phyloP scores from a whole-genome alignment of 2,888 invertebrate genomes.

The Spilarctia lutea region DNA sequence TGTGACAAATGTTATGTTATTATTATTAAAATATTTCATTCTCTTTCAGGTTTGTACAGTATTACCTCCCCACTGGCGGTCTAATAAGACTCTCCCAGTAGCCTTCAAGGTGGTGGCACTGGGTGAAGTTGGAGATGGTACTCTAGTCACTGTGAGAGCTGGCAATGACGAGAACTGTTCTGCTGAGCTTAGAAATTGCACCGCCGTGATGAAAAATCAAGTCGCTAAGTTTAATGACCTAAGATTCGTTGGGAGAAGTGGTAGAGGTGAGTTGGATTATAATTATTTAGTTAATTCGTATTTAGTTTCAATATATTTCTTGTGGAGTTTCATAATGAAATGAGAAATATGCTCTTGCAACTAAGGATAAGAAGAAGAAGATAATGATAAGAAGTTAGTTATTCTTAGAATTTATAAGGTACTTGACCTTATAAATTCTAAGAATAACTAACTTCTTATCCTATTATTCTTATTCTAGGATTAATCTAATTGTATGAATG shows the following conservation, averaged over 20 bases:
- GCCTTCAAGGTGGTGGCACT: slow-evolving; percentile 98
- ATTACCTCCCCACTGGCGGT: slow-evolving; percentile 98
- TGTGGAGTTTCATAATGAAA: no score
- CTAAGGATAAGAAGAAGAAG: no score
- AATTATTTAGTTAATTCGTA: not conserved
- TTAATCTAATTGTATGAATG: not conserved
- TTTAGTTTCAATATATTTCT: not conserved
- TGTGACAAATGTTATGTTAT: no score
- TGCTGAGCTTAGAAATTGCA: slow-evolving; percentile 96
- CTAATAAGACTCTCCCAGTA: slow-evolving; percentile 98
- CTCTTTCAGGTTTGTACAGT: slow-evolving; percentile 90
- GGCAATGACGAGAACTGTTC: slow-evolving; percentile 99
- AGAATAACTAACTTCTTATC: not conserved
- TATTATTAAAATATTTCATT: not conserved
- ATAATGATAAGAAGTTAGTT: not conserved
- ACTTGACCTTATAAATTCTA: no score
- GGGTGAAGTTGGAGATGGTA: slow-evolving; percentile 97
- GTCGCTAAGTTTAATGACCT: slow-evolving; percentile 99
- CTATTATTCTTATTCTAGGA: no score
- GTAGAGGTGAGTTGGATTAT: slow-evolving; percentile 92
- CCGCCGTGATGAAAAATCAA: slow-evolving; percentile 98
- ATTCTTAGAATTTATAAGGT: no score
- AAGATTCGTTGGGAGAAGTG: slow-evolving; percentile 98
- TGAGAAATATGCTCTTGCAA: no score
- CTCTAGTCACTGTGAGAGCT: slow-evolving; percentile 96